Evolutionary conservation across 2,113 vertebrate genomes (phyloP).

Genomic region (Epinephelus fuscoguttatus): DNA sequence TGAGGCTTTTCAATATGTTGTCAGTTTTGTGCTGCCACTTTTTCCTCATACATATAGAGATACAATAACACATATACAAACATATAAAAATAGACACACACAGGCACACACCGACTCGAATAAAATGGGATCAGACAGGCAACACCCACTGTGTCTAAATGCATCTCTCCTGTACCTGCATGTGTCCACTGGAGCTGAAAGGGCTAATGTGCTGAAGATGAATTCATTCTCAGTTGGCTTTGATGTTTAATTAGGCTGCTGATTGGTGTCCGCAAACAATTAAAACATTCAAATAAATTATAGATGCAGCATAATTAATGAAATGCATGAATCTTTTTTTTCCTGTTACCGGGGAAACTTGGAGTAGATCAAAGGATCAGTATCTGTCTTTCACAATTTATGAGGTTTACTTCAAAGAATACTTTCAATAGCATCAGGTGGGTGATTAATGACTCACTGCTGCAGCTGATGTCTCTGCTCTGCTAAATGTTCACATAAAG

Average conservation of each 20-base stretch:
- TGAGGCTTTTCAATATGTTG: not conserved
- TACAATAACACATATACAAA: not conserved
- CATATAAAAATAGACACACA: not conserved
- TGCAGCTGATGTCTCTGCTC: conserved; percentile 12
- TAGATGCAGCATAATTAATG: conserved; percentile 31
- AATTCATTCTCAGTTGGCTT: conserved; percentile 36
- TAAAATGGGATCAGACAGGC: not conserved
- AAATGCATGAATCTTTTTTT: conserved; percentile 1
- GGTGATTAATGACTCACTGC: conserved; percentile 39
- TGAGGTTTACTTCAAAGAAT: conserved; percentile 37
- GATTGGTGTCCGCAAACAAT: conserved; percentile 39
- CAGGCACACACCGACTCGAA: not conserved
- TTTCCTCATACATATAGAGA: not conserved
- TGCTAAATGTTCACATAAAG: conserved; percentile 17
- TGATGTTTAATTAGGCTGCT: conserved; percentile 53
- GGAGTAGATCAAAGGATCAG: conserved; percentile 27
- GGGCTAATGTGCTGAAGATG: conserved; percentile 5
- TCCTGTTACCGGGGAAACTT: conserved; percentile 51
- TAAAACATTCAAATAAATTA: conserved; percentile 29
- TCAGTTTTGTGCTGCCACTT: not conserved
- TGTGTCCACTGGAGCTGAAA: conserved; percentile 3
- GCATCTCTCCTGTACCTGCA: conserved; percentile 7
- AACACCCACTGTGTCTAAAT: not conserved
- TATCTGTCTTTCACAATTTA: conserved; percentile 28
- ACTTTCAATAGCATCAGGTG: conserved; percentile 40